A percentile compares a stretch with the other conserved stretches of the same genome.
Conservation (phyloP, 1,140 invertebrate species). For the Formica exsecta region DNA sequence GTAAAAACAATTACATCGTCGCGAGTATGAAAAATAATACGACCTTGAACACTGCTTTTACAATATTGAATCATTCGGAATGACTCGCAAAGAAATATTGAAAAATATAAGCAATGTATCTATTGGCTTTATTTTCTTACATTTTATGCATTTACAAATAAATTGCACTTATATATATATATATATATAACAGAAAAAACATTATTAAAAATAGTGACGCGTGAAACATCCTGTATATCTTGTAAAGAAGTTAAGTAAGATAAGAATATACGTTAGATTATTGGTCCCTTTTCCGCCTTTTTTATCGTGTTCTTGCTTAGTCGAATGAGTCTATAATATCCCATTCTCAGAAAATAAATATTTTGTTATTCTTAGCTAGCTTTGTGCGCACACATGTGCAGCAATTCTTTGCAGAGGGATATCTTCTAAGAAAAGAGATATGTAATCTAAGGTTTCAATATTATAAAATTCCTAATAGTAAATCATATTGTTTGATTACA, state of each 20-base stretch:
- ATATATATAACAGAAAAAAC: no score
- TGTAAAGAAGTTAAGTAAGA: neutral
- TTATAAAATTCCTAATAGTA: neutral
- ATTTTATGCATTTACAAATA: neutral
- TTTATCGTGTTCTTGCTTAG: neutral
- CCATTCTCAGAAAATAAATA: constrained; percentile 16
- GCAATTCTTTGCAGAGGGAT: neutral
- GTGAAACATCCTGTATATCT: neutral
- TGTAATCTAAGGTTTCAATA: neutral
- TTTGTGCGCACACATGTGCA: neutral
- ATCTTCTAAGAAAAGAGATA: neutral
- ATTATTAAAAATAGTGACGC: neutral
- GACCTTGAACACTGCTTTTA: neutral
- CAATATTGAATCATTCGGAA: neutral
- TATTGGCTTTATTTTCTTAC: neutral
- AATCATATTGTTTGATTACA: neutral
- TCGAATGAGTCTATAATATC: neutral
- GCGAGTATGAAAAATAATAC: neutral
- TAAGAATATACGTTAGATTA: neutral
- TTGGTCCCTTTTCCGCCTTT: neutral
- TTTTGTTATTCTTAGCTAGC: constrained; percentile 52
- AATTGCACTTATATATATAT: no score
- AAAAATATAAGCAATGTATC: neutral
- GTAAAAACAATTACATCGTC: neutral
- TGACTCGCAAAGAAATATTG: neutral